phyloP scores from a whole-genome alignment of 2,797 vertebrate species.

The Lophius americanus region DNA sequence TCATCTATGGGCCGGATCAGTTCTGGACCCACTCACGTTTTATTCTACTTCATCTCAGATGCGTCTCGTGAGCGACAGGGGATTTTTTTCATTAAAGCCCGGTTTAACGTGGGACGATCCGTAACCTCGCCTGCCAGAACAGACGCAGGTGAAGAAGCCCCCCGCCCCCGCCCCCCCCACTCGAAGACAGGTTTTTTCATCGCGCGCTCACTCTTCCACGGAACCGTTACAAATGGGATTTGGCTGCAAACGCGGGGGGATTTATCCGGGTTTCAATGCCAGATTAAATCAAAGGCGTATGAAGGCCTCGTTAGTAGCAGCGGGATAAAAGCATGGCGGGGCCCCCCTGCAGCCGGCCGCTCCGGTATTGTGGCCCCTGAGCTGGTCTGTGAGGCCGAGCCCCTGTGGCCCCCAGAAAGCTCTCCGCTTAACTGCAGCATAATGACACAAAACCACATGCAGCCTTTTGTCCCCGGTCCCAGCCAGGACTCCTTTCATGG shows the following conservation, averaged over 20 bases:
- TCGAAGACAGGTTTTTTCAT: constrained; percentile 10
- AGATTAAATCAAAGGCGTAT: constrained; percentile 95
- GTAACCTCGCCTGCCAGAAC: constrained; percentile 82
- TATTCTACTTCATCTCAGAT: constrained; percentile 74
- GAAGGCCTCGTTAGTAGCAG: constrained; percentile 92
- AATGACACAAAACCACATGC: constrained; percentile 94
- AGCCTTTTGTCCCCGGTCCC: constrained; percentile 86
- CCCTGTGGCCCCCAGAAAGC: constrained; percentile 86
- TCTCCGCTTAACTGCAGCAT: constrained; percentile 90
- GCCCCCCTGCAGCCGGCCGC: constrained; percentile 86
- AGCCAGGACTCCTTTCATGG: constrained; percentile 88
- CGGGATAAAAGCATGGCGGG: constrained; percentile 90
- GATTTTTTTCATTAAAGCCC: constrained; percentile 76
- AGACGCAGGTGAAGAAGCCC: constrained; percentile 78
- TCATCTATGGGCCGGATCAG: constrained; percentile 41
- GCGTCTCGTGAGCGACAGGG: constrained; percentile 78
- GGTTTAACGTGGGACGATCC: constrained; percentile 84
- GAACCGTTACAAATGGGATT: constrained; percentile 93
- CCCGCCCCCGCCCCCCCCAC: constrained; percentile 4
- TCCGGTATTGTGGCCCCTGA: constrained; percentile 89
- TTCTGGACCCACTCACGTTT: constrained; percentile 59
- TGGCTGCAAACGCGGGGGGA: constrained; percentile 88
- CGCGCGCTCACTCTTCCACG: constrained; percentile 46
- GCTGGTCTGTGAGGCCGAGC: constrained; percentile 88
- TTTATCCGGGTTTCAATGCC: constrained; percentile 94